Base-by-base conservation (phyloP, 2,113 vertebrate species). In the Percopsis transmontana region DNA sequence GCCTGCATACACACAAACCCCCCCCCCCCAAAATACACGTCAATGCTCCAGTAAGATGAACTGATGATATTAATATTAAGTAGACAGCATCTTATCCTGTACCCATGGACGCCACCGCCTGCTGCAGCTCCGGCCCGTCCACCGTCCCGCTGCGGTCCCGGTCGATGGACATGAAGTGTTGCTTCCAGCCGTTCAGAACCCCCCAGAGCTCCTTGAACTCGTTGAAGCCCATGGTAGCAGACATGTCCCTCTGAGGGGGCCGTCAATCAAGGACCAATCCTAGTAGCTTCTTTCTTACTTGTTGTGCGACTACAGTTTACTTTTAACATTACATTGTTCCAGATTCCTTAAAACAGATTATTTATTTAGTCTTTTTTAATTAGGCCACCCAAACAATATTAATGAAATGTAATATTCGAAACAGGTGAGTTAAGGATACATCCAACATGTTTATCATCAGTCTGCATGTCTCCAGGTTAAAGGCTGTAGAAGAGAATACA, bases 401-500 rank as follows among this genome's bases (percentile, higher is more conserved):
- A n/a, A n/a, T n/a, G n/a, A n/a, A n/a, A n/a, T n/a, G n/a, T n/a
- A n/a, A n/a, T n/a, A n/a, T n/a, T n/a, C n/a, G n/a, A n/a, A n/a
- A n/a, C n/a, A n/a, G n/a, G n/a, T n/a, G 16, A 20, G 15, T 47
- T 53, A 84, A 98, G 94, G 97, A 99, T 99, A 99, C 97, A 62
- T 99, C 96, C 87, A 99, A 77, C 97, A 99, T 99, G 66, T 87
- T 91, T 83, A 99, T 94, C 97, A 99, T 99, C 74, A 99, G 92
- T 51, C 93, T 92, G 84, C 97, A 99, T 8, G 96, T 96, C 70
- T 99, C 97, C 84, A 98, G 56, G 84, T 94, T 96, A 89, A 99
- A 99, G 75, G 97, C 97, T 99, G 91, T 71, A 52, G 62, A n/a
- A 68, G 23, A 51, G 3, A 68, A 52, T 51, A 60, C 23, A 74